Evolutionary conservation across 1,140 invertebrate species (phyloP), one percentile per base, ranked within the genome.

Genomic region (Nebria ingens): DNA sequence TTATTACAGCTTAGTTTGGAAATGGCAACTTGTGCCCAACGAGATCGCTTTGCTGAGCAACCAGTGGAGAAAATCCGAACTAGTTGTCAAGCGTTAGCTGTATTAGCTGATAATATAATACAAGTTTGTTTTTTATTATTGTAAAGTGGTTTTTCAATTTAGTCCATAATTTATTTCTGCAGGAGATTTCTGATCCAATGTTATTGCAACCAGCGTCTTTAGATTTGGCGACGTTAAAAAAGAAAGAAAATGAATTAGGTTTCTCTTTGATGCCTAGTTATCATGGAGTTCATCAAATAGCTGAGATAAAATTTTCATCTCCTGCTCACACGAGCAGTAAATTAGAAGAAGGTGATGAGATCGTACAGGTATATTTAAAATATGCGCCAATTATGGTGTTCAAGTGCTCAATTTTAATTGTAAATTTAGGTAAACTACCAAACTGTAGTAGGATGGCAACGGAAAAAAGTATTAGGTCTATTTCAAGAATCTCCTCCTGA

Each of bases 331-430:
- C 86, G 23, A 89, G 87, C 67, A 88, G 87, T 1, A 91, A 92
- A 74, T 89, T 95, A 65, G 89, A 92, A 73, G 86, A 89, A 64
- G 91, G 91, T 1, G 92, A 96, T 74, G 92, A 96, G 76, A 89
- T 97, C 57, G 86, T 95, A 19, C 91, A 91, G 76, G 86, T 91
- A 59, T 51, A 51, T 57, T 13, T 52, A 15, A 19, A 52, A 19
- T 13, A 9, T 21, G 19, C 21, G 21, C 19, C 2, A 34, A 9
- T n/a, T 34, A n/a, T 34, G 25, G 25, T 9, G 25, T 9, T 34
- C 11, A 19, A n/a, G 19, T 34, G 13, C 13, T 34, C 12, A 34
- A n/a, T 29, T 29, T 1, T 40, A 29, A 29, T 12, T 29, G 11
- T 45, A 45, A 12, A 12, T 45, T 12, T 45, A 90, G 77, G 86